A percentile compares a stretch with the other conserved stretches of the same genome.
These are phyloP conservation scores for Leistus spinibarbis DNA, from an alignment of 2,888 invertebrate genomes.

Conservation along the genomic window DNA sequence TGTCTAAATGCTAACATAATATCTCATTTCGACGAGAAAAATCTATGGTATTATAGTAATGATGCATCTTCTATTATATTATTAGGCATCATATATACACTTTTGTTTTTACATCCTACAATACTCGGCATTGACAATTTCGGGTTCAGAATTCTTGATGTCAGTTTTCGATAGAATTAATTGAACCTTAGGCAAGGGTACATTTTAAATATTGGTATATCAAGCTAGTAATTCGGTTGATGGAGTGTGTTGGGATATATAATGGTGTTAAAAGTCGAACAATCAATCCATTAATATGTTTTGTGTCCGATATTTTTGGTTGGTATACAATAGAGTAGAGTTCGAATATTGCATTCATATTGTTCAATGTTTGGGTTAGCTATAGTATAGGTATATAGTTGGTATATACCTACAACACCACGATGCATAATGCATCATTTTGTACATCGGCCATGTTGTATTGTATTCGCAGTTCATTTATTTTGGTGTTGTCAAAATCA, in stretches of 20 bases:
- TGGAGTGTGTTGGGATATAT: background rate
- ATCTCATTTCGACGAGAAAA: background rate
- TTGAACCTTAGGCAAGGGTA: too few species aligned
- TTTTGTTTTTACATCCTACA: too few species aligned
- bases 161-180: too few species aligned
- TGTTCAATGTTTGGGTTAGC: background rate
- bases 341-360: conserved; percentile 3
- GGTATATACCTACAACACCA: background rate
- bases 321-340: background rate
- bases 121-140: too few species aligned
- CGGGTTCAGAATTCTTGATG: too few species aligned
- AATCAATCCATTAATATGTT: conserved; percentile 1
- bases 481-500: conserved; percentile 8
- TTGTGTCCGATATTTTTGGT: background rate
- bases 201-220: background rate
- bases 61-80: background rate
- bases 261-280: background rate
- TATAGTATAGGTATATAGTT: background rate
- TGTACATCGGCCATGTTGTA: conserved; percentile 1
- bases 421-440: background rate
- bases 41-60: background rate
- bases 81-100: too few species aligned
- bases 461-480: conserved; percentile 8
- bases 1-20: background rate
- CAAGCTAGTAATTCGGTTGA: background rate